Evolutionary conservation across 2,797 vertebrate genomes (phyloP).

Genomic region (Euphonia xanthogaster): DNA sequence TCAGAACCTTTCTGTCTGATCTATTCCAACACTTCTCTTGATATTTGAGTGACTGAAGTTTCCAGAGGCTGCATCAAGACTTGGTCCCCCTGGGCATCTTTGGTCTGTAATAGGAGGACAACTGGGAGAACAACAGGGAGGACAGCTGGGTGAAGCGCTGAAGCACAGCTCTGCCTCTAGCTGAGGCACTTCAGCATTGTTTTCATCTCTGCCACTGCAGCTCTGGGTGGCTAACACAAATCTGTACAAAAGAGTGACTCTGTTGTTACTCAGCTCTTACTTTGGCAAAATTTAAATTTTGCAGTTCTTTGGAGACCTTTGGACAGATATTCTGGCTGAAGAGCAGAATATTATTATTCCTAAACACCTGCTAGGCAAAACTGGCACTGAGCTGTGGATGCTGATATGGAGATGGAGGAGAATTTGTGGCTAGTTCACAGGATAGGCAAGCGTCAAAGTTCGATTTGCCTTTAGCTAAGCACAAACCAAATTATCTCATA

Average conservation of each 20-base stretch:
- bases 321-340: not conserved
- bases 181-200: not conserved
- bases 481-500: slow-evolving; percentile 24
- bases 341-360: not conserved
- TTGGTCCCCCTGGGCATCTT: not conserved
- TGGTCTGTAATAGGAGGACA: not conserved
- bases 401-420: not conserved
- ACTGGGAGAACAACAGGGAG: not conserved
- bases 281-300: not conserved
- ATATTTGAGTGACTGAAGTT: not conserved
- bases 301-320: not conserved
- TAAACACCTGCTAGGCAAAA: not conserved
- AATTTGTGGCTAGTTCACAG: not conserved
- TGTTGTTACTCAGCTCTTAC: not conserved
- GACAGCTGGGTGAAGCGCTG: not conserved
- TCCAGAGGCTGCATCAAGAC: not conserved
- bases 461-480: not conserved
- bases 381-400: not conserved
- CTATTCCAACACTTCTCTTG: not conserved
- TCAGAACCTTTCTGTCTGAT: not conserved
- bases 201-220: not conserved
- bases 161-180: not conserved
- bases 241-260: not conserved
- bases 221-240: not conserved
- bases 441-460: not conserved